These are phyloP conservation scores for Ctenopoma multispine DNA, from an alignment of 2,797 vertebrate species.

Conservation along the genomic window DNA sequence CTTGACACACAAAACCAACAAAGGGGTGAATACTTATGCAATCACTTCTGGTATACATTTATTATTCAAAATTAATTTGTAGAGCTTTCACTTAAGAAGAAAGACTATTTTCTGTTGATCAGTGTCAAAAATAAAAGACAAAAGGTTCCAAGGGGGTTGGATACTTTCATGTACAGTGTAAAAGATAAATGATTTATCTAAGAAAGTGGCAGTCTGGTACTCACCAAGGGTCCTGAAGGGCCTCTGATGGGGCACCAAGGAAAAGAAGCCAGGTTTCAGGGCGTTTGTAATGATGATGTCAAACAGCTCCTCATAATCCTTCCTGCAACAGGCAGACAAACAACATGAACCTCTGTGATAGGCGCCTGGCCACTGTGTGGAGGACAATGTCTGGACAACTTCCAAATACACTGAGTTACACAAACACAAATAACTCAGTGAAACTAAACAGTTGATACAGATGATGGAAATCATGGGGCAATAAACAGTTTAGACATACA, in stretches of 20 bases:
- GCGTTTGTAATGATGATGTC: constrained; percentile 96
- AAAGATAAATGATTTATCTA: too few species aligned
- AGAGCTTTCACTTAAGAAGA: neutral
- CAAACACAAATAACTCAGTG: constrained; percentile 20
- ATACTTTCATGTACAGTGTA: too few species aligned
- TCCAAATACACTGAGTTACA: constrained; percentile 30
- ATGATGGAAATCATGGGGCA: constrained; percentile 35
- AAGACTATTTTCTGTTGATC: too few species aligned
- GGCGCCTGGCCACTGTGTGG: constrained; percentile 7
- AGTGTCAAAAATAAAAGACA: too few species aligned
- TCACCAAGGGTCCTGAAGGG: constrained; percentile 93
- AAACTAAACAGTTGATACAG: constrained; percentile 15
- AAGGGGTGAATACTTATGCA: too few species aligned
- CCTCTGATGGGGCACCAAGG: constrained; percentile 90
- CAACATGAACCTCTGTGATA: constrained; percentile 20
- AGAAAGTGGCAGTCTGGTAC: constrained; percentile 45
- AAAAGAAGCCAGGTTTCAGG: constrained; percentile 97
- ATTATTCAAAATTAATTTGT: too few species aligned
- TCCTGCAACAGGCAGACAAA: constrained; percentile 80
- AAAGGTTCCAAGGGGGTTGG: too few species aligned
- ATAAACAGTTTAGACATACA: constrained; percentile 23
- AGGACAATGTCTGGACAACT: constrained; percentile 35
- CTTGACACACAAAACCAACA: too few species aligned
- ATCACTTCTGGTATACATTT: too few species aligned
- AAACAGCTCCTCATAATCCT: constrained; percentile 93